Evolutionary conservation across 2,888 invertebrate genomes (phyloP), one percentile per base, ranked within the genome.

Genomic region (Seira ritae): DNA sequence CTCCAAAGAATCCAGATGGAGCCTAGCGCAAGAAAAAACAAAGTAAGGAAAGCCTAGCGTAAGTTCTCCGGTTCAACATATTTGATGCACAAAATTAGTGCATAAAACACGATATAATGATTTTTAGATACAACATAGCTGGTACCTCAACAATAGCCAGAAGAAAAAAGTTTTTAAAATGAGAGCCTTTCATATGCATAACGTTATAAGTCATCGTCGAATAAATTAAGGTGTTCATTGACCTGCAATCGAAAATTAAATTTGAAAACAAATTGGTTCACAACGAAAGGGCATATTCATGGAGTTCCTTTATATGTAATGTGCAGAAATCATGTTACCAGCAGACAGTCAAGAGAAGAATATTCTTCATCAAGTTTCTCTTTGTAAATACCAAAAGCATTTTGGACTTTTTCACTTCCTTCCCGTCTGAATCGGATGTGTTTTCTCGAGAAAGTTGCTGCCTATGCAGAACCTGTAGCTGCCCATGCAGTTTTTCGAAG

Each of bases 101-200:
- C n/a, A n/a, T n/a, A n/a, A n/a, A n/a, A n/a, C n/a, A n/a, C n/a
- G n/a, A n/a, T n/a, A n/a, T n/a, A n/a, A 50, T n/a, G 50, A 50
- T n/a, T 50, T 50, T 50, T 15, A 3, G 50, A 50, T 2, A 4
- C 50, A 50, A 12, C 42, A n/a, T 50, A 42, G 17, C 15, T n/a
- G 2, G 6, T 60, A 94, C 90, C 90, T 95, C 94, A 23, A 93
- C 93, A 60, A 93, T 88, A 74, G 93, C 92, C 90, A 94, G 93
- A 90, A 93, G 92, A 78, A 94, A 92, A 90, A 93, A 94, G 90
- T 94, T 94, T 85, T 94, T 89, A 90, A 94, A 94, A 15, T 94
- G 94, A 90, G 94, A 94, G 50, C 93, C 93, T 73, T 92, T 92
- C 90, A 93, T 91, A 82, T 90, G 90, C 1, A 88, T 85, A 0